phyloP scores from a whole-genome alignment of 2,888 invertebrate genomes.

The Tetragnatha montana region DNA sequence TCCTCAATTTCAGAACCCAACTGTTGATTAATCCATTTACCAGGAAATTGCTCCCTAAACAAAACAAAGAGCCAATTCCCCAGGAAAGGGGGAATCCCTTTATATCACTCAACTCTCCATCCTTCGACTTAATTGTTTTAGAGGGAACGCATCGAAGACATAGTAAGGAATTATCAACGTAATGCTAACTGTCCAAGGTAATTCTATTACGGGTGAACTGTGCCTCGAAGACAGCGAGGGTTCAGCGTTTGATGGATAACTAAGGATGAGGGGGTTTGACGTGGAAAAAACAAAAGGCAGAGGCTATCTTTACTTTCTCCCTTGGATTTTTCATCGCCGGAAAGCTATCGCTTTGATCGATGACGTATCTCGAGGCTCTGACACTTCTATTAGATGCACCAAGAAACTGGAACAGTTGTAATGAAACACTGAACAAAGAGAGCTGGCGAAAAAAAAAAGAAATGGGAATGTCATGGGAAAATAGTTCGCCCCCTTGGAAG shows the following conservation, averaged over 20 bases:
- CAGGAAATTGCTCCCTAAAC: not conserved
- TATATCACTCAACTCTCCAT: not conserved
- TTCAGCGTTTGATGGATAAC: conserved; percentile 57
- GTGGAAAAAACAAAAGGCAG: conserved; percentile 39
- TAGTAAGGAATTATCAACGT: not conserved
- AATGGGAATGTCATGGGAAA: conserved; percentile 21
- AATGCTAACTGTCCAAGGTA: conserved; percentile 2
- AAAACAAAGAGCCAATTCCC: not conserved
- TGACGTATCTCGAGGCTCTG: conserved; percentile 32
- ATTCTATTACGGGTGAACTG: conserved; percentile 40
- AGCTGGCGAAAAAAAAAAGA: conserved; percentile 17
- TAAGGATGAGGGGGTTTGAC: conserved; percentile 27
- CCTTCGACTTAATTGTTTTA: not conserved
- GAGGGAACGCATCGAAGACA: not conserved
- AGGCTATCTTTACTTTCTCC: conserved; percentile 43
- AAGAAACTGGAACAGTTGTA: conserved; percentile 53
- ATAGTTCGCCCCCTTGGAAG: not conserved
- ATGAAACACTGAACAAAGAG: conserved; percentile 32
- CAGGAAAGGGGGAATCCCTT: not conserved
- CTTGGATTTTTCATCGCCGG: conserved; percentile 50
- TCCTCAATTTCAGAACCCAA: not conserved
- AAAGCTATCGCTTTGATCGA: conserved; percentile 57
- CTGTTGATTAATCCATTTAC: not conserved
- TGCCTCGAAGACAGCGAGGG: conserved; percentile 14
- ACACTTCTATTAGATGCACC: conserved; percentile 58